Evolutionary conservation across 2,888 invertebrate genomes (phyloP).

Genomic region (Drosophila borealis): DNA sequence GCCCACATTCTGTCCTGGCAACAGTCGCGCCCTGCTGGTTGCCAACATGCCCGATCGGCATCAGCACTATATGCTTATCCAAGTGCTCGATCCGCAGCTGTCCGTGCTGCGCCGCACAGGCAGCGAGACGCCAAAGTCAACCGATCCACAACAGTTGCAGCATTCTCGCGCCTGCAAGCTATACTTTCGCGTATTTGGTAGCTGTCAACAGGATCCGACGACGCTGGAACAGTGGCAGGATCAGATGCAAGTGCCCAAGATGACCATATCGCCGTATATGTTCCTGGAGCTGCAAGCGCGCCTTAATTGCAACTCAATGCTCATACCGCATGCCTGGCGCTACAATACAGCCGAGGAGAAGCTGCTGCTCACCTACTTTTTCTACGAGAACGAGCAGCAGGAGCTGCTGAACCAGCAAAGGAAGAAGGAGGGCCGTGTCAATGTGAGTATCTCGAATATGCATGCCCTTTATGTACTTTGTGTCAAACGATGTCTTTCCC

Average conservation of each 20-base stretch:
- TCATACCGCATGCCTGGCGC: constrained; percentile 75
- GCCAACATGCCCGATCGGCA: constrained; percentile 71
- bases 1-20: constrained; percentile 43
- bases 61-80: constrained; percentile 74
- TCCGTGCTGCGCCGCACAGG: constrained; percentile 65
- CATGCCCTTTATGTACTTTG: too few relatives aligned
- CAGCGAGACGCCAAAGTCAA: neutral
- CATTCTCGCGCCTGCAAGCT: constrained; percentile 61
- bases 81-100: constrained; percentile 81
- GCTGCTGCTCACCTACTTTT: constrained; percentile 80
- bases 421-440: neutral
- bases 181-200: constrained; percentile 44
- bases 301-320: constrained; percentile 65
- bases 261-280: constrained; percentile 78
- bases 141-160: constrained; percentile 32
- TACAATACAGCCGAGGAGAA: constrained; percentile 65
- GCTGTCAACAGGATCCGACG: constrained; percentile 3
- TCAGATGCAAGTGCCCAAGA: constrained; percentile 69
- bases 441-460: neutral
- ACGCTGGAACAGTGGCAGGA: constrained; percentile 55
- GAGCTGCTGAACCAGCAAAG: constrained; percentile 17
- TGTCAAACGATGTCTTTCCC: neutral
- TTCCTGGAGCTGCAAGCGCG: constrained; percentile 69
- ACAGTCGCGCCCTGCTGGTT: constrained; percentile 63
- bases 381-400: constrained; percentile 67